Conservation (phyloP, 2,797 vertebrate species). For the Distichodus sexfasciatus region DNA sequence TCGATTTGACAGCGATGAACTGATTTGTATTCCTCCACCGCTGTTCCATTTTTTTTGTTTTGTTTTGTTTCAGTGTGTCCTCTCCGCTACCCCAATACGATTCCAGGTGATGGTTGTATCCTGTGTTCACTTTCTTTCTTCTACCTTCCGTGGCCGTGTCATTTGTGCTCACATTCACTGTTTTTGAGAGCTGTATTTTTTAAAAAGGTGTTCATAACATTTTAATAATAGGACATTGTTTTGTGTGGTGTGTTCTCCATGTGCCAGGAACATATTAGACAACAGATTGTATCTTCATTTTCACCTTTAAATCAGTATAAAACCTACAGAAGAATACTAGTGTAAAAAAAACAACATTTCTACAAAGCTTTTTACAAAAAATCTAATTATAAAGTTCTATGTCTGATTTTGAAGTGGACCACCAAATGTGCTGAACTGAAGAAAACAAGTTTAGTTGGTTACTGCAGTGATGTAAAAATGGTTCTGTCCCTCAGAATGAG, state of each 20-base stretch:
- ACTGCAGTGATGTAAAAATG: too few species aligned
- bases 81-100: conserved; percentile 97
- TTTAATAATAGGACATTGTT: neutral
- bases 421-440: too few species aligned
- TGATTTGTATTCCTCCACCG: neutral
- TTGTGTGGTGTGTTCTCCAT: neutral
- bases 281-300: too few species aligned
- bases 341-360: too few species aligned
- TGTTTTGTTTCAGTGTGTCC: conserved; percentile 87
- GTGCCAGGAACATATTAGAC: neutral
- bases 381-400: too few species aligned
- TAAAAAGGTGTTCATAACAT: neutral
- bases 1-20: conserved; percentile 45
- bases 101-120: conserved; percentile 88
- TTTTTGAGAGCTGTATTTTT: neutral
- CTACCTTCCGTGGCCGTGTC: conserved; percentile 38
- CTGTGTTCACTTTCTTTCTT: conserved; percentile 50
- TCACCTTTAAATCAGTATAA: too few species aligned
- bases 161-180: conserved; percentile 35
- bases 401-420: too few species aligned
- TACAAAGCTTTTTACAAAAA: too few species aligned
- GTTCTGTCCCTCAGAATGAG: too few species aligned
- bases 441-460: too few species aligned
- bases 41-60: conserved; percentile 52
- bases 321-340: too few species aligned